Evolutionary conservation across 2,113 vertebrate species (phyloP), one percentile per base, ranked within the genome.

Genomic region (Phrynocephalus versicolor): DNA sequence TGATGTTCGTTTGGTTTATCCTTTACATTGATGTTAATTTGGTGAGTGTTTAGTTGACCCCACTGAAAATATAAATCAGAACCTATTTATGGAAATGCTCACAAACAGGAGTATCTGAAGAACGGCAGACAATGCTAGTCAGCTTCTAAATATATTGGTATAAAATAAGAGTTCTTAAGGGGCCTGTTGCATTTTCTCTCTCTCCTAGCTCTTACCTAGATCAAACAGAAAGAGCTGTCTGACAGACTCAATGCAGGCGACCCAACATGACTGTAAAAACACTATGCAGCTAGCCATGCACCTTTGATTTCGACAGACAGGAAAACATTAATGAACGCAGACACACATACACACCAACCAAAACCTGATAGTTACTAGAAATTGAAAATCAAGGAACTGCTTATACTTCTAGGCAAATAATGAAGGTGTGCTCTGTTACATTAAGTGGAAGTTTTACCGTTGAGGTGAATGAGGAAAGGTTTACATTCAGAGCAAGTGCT

Each of bases 21-120:
- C 90, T 94, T 94, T 94, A 95, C 94, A 94, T 94, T 78, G 83
- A 92, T 93, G 79, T 21, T 93, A 84, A 67, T 39, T 51, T 33
- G 88, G 89, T 0, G 90, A 89, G 85, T 73, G 88, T 75, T 0
- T 91, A 81, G 92, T 87, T 87, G 79, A 51, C 45, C 35, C 60
- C 30, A 84, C 75, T 74, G 91, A 91, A 88, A 91, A 92, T 89
- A 92, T 88, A 92, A 94, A 82, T 72, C 51, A 82, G 91, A 90
- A 94, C 85, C 76, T 33, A 73, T 87, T 93, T 84, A 93, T 89
- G 93, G 87, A 88, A 88, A 93, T 60, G 57, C 90, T 89, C 85
- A 91, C 0, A 57, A 75, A 92, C 87, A 88, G 69, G 35, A 57
- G 37, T 58, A 87, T 91, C 91, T 92, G 84, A 91, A 85, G 90